Evolutionary conservation across 2,797 vertebrate species (phyloP), one percentile per base, ranked within the genome.

Genomic region (Molossus molossus): DNA sequence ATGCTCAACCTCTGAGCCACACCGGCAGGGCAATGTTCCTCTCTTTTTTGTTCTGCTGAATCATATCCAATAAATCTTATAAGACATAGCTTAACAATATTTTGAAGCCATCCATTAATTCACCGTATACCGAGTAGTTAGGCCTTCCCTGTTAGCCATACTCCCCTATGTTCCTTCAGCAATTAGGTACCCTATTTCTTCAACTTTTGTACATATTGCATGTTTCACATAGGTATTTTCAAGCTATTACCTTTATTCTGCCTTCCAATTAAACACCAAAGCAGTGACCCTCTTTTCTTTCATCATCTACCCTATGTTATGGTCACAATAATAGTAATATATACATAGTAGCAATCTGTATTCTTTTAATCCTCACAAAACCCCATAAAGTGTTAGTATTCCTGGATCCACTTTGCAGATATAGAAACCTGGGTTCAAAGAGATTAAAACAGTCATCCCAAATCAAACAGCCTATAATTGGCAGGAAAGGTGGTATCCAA

Each of bases 141-240:
- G 62, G 25, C 23, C 81, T 40, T 84, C 25, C 29, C 11, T 70
- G 67, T 53, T 83, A 72, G 90, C 73, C 33, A 72, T n/a, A 84
- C 6, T 77, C 73, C 27, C 60, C 20, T 57, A n/a, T 23, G 8
- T 77, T 58, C 62, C 67, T 79, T 96, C 79, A 80, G 65, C 76
- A 92, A 33, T 45, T 55, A 65, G 82, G n/a, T 64, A 70, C n/a
- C 33, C 33, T 37, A 40, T 86, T 62, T 88, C 48, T 79, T 80
- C 62, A 77, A 67, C 57, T 83, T 91, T 86, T 58, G 15, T 80
- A 64, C 23, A 67, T 58, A 50, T 25, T n/a, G 33, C 72, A 70
- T 76, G 25, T 79, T 95, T 84, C 88, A 83, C 57, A 29, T 18
- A 62, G 45, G 21, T 92, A 89, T 80, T 90, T 80, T 83, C 86